Base-by-base conservation (phyloP, 2,888 invertebrate species). In the Anorthoa munda region DNA sequence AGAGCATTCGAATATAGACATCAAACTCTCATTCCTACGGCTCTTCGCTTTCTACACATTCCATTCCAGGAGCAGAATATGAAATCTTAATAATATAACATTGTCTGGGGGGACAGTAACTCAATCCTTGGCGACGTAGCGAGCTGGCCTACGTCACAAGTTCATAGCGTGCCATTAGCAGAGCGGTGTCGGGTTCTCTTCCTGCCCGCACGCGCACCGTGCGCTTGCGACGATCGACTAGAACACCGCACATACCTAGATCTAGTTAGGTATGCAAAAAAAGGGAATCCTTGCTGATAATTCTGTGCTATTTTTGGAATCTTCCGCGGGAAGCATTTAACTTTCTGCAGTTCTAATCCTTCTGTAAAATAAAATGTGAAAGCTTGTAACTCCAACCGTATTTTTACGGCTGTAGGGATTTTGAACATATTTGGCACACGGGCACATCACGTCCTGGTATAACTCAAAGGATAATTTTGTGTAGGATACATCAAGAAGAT, bases 111-210 rank as follows among this genome's bases (percentile, higher is more conserved):
- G 82, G 75, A 84, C 74, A 72, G 90, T 90, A 90, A 90, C 81
- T 77, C 75, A 79, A 90, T 83, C 77, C 79, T 39, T 55, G 39
- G 75, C 81, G 64, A 84, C 77, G 83, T 83, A 84, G 83, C 82
- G 82, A 84, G 80, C 75, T 84, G 86, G 87, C 85, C 80, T 81
- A 81, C 88, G 88, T 87, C 83, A 78, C 74, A 77, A 80, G 81
- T 81, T 81, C 78, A 86, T 88, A 87, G 86, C 90, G 84, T 87
- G 89, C 92, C 91, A 94, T 94, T 93, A 94, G 90, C 88, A 83
- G 75, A 75, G 84, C 82, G 91, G 94, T 94, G 90, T 94, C 92
- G 73, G 86, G 87, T 94, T 94, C 87, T 86, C 93, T 94, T 94
- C 94, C 94, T 93, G 92, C 74, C 83, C 58, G 75, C 64, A 61